These are phyloP conservation scores for Orthosia gracilis DNA, from an alignment of 2,888 invertebrate species.

Conservation along the genomic window DNA sequence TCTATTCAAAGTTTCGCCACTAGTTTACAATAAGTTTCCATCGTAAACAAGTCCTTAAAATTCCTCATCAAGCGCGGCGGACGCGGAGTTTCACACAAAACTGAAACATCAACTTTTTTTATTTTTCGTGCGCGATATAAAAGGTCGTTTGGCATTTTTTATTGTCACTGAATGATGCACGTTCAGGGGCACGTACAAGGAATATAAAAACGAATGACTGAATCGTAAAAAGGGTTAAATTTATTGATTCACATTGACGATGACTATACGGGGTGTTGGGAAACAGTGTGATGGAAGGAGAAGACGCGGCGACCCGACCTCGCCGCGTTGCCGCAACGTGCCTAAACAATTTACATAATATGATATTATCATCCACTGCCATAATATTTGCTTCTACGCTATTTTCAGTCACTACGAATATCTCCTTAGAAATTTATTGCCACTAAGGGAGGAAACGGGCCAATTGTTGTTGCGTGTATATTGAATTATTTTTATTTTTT, in stretches of 20 bases:
- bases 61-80: slow-evolving; percentile 63
- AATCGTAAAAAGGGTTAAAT: slow-evolving; percentile 90
- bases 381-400: slow-evolving; percentile 77
- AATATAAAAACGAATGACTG: slow-evolving; percentile 88
- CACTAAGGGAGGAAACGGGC: slow-evolving; percentile 73
- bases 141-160: slow-evolving; percentile 84
- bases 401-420: slow-evolving; percentile 74
- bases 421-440: slow-evolving; percentile 77
- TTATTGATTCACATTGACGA: slow-evolving; percentile 89
- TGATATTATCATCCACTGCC: slow-evolving; percentile 79
- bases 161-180: slow-evolving; percentile 86
- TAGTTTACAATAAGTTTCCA: slow-evolving; percentile 57
- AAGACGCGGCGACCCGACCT: slow-evolving; percentile 11
- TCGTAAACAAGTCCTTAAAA: slow-evolving; percentile 69
- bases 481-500: slow-evolving; percentile 75
- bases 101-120: slow-evolving; percentile 77
- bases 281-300: slow-evolving; percentile 60
- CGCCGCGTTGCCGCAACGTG: not conserved
- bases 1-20: slow-evolving; percentile 44
- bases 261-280: slow-evolving; percentile 73
- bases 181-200: slow-evolving; percentile 83
- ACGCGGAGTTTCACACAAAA: slow-evolving; percentile 67
- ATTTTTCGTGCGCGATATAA: slow-evolving; percentile 81
- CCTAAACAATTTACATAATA: slow-evolving; percentile 86
- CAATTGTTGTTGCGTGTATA: slow-evolving; percentile 76